These are phyloP conservation scores for Choristoneura fumiferana DNA, from an alignment of 1,140 invertebrate genomes.

Conservation along the genomic window DNA sequence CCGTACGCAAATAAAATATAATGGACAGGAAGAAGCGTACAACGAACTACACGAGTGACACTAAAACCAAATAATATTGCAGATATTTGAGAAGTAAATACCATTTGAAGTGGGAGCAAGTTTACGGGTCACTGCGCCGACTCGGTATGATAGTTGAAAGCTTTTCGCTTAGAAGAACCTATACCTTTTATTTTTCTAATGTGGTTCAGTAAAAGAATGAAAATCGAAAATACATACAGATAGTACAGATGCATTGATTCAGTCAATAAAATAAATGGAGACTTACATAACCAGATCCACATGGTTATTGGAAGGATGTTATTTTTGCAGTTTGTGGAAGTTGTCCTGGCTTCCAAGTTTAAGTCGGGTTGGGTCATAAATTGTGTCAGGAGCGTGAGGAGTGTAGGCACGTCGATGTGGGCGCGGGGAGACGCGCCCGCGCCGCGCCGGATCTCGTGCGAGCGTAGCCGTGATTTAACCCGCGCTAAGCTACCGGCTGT, in stretches of 20 bases:
- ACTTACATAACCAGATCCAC: background rate
- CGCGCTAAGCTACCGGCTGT: slow-evolving; percentile 31
- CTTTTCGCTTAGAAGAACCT: slow-evolving; percentile 29
- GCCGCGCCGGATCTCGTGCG: slow-evolving; percentile 28
- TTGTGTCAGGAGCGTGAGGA: slow-evolving; percentile 5
- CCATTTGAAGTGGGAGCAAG: slow-evolving; percentile 45
- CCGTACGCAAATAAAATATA: background rate
- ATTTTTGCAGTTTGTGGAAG: slow-evolving; percentile 12
- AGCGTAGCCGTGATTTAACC: slow-evolving; percentile 38
- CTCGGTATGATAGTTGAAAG: slow-evolving; percentile 37
- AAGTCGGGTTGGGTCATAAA: slow-evolving; percentile 17
- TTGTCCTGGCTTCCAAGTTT: slow-evolving; percentile 9
- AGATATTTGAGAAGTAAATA: slow-evolving; percentile 33
- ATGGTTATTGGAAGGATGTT: slow-evolving; percentile 1
- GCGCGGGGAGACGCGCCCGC: slow-evolving; percentile 3
- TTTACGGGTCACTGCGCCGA: slow-evolving; percentile 47
- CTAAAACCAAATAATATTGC: slow-evolving; percentile 29
- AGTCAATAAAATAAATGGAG: too few relatives aligned
- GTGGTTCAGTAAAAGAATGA: too few relatives aligned
- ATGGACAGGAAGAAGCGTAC: background rate
- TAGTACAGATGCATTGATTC: too few relatives aligned
- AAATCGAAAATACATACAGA: too few relatives aligned
- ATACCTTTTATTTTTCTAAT: slow-evolving; percentile 32
- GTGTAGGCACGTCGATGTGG: slow-evolving; percentile 13
- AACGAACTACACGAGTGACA: background rate